Conservation (phyloP, 2,888 invertebrate species). For the Tipula helvola region DNA sequence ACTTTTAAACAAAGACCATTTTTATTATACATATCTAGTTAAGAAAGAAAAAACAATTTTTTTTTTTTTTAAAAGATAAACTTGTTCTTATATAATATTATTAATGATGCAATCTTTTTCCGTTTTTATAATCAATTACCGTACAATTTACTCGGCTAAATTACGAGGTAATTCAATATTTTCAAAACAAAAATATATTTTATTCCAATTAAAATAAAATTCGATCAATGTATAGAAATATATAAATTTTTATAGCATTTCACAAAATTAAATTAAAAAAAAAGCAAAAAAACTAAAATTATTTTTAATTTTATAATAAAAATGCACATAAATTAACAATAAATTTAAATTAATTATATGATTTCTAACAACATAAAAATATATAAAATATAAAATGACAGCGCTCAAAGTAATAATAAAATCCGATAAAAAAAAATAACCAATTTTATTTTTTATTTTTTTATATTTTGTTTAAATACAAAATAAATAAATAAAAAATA, state of each 20-base stretch:
- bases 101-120: background rate
- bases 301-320: background rate
- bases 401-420: background rate
- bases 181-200: background rate
- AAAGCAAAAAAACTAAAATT: background rate
- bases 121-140: background rate
- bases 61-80: background rate
- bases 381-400: background rate
- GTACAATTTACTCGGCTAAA: background rate
- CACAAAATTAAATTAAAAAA: background rate
- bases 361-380: background rate
- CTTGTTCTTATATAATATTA: background rate
- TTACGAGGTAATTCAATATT: background rate
- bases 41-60: background rate
- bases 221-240: background rate
- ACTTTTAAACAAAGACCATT: constrained; percentile 4
- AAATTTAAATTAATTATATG: background rate
- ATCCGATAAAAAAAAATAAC: background rate
- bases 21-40: background rate
- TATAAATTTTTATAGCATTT: background rate
- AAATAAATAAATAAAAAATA: background rate
- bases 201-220: background rate
- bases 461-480: background rate
- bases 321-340: background rate
- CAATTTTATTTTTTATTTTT: background rate